A percentile compares a stretch with the other conserved stretches of the same genome.
These are phyloP conservation scores for Ommatoiulus sabulosus DNA, from an alignment of 2,888 invertebrate species.

Conservation along the genomic window DNA sequence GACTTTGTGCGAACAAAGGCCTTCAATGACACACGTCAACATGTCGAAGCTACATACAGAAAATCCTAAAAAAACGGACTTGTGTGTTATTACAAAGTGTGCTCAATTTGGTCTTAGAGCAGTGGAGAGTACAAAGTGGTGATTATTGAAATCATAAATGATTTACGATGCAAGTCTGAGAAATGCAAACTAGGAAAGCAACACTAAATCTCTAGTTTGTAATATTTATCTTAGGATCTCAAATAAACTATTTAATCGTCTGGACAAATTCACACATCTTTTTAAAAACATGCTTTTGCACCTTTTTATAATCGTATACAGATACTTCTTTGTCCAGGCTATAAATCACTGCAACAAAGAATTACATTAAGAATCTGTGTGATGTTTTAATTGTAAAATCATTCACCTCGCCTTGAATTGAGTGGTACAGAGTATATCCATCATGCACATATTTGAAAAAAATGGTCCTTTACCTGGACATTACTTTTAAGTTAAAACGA, in stretches of 20 bases:
- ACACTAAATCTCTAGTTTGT: neutral
- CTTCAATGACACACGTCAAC: conserved; percentile 85
- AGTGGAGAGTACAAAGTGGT: neutral
- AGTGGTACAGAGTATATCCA: neutral
- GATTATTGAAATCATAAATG: neutral
- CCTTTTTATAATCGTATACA: neutral
- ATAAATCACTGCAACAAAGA: neutral
- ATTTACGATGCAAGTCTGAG: neutral
- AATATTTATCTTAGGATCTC: conserved; percentile 15
- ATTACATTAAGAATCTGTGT: neutral
- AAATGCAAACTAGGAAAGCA: neutral
- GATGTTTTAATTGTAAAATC: neutral
- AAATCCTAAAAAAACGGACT: conserved; percentile 55
- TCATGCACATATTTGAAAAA: neutral
- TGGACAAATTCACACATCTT: neutral
- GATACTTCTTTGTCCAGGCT: neutral
- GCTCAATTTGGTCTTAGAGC: neutral
- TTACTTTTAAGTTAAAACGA: neutral
- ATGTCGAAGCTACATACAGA: conserved; percentile 74
- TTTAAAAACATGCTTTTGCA: neutral
- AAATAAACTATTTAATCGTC: neutral
- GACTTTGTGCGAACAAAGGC: conserved; percentile 95
- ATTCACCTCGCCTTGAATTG: neutral
- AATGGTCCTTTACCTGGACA: neutral
- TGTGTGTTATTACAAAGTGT: neutral